Base-by-base conservation (phyloP, 2,113 vertebrate genomes). In the Dasyornis broadbenti region DNA sequence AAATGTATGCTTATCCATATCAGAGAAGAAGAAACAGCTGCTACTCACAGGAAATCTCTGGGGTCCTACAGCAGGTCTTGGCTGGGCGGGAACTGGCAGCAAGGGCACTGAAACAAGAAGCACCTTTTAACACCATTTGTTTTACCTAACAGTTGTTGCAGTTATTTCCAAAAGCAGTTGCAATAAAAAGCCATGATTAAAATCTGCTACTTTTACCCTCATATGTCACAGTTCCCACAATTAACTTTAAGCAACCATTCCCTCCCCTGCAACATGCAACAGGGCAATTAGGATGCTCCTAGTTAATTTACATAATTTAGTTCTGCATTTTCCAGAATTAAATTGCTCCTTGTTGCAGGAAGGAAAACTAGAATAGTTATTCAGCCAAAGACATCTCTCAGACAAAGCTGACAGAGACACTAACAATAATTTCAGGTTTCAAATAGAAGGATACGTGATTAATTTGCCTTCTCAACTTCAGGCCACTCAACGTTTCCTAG, bases 21-120 rank as follows among this genome's bases (percentile, higher is more conserved):
- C 95, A 88, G 66, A 86, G 94, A 94, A 98, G 95, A 97, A 97
- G 96, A 96, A 98, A 97, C 97, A 98, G 98, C 97, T 98, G 98
- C 98, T 98, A 99, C 99, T 99, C 98, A 99, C 99, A 39, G 99
- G 98, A 97, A 99, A 99, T 98, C 99, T 99, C 98, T 99, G 99
- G 98, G 99, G 98, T 97, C 98, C 98, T 95, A 99, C 98, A 71
- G 98, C 98, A 96, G 99, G 99, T 98, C 99, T 99, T 95, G 99
- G 98, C 97, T 99, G 99, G 98, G 98, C 98, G 31, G 99, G 99
- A 97, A 98, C 98, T 87, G 99, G 98, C 97, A 99, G 98, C 98
- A 99, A 98, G 97, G 99, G 99, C 98, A 99, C 99, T 99, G 98
- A 97, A 98, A 98, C 97, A 97, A 97, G 96, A 96, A 95, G 93